Percentiles rank a stretch among this genome's conserved stretches.
These are phyloP conservation scores for Rhea pennata DNA, from an alignment of 2,113 vertebrate species.

Conservation along the genomic window DNA sequence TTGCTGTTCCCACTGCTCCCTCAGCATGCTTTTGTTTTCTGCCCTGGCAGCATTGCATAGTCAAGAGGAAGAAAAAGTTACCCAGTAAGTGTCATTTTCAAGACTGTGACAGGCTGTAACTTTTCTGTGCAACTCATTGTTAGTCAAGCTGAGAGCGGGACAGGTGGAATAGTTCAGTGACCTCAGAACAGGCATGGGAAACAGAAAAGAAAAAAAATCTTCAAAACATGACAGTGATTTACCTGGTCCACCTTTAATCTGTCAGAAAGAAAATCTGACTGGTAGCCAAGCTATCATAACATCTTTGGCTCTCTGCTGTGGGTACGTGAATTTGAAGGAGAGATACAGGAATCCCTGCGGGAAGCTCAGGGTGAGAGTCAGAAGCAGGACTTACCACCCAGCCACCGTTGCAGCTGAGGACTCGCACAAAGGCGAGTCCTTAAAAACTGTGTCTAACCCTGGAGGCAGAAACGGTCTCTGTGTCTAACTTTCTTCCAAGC, in stretches of 20 bases:
- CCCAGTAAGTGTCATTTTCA: constrained; percentile 6
- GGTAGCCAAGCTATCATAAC: not conserved
- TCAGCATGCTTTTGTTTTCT: not conserved
- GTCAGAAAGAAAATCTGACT: constrained; percentile 36
- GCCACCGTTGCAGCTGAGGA: not conserved
- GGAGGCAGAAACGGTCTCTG: not conserved
- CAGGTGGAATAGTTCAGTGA: constrained; percentile 4
- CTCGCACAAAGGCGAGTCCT: not conserved
- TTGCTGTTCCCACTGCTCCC: not conserved
- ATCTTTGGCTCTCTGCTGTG: not conserved
- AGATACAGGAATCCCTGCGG: not conserved
- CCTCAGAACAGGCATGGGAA: constrained; percentile 34
- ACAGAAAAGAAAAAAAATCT: not conserved
- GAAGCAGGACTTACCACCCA: not conserved
- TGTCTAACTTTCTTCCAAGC: constrained; percentile 15
- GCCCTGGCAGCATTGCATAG: not conserved
- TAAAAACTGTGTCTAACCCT: not conserved
- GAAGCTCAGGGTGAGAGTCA: not conserved
- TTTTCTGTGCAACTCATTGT: not conserved
- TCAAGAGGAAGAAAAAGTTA: not conserved
- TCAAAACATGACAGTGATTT: constrained; percentile 37
- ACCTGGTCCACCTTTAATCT: constrained; percentile 10
- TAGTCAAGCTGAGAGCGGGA: not conserved
- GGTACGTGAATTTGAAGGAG: not conserved
- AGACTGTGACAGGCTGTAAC: not conserved